phyloP scores from a whole-genome alignment of 2,113 vertebrate genomes.

The Sciurus niger region DNA sequence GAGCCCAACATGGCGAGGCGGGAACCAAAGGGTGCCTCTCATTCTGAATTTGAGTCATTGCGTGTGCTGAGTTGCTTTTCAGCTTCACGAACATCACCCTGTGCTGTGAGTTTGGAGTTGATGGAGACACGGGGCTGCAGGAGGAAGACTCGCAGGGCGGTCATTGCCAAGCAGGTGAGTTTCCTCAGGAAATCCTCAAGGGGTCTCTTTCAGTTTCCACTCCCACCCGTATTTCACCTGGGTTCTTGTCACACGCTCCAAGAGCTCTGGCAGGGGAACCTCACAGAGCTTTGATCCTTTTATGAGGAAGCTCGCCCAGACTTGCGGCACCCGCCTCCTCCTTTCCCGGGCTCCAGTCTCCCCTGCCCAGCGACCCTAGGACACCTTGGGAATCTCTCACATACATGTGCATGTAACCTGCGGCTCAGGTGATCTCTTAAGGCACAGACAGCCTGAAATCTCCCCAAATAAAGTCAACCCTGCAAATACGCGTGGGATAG shows the following conservation, averaged over 20 bases:
- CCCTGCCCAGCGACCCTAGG: background rate
- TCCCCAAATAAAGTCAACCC: background rate
- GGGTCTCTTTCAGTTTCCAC: conserved; percentile 76
- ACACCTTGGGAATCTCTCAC: conserved; percentile 28
- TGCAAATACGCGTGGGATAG: rapidly evolving
- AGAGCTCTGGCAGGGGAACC: conserved; percentile 72
- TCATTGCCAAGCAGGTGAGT: conserved; percentile 82
- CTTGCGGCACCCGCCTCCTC: conserved; percentile 73
- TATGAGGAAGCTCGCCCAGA: conserved; percentile 56
- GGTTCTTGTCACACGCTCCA: conserved; percentile 56
- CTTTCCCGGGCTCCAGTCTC: conserved; percentile 15
- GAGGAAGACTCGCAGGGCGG: conserved; percentile 34
- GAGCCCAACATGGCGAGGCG: too few species aligned
- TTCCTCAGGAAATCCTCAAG: conserved; percentile 80
- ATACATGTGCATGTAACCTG: background rate
- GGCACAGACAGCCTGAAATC: background rate
- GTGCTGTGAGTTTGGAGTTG: conserved; percentile 11
- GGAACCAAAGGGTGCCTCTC: background rate
- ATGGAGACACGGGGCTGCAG: conserved; percentile 62
- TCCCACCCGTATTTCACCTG: conserved; percentile 68
- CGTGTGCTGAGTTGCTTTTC: background rate
- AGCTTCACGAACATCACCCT: conserved; percentile 52
- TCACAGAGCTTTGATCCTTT: conserved; percentile 79
- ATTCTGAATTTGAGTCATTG: background rate
- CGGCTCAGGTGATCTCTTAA: background rate